phyloP scores from a whole-genome alignment of 2,888 invertebrate genomes.

The Caenorhabditis zanzibari region DNA sequence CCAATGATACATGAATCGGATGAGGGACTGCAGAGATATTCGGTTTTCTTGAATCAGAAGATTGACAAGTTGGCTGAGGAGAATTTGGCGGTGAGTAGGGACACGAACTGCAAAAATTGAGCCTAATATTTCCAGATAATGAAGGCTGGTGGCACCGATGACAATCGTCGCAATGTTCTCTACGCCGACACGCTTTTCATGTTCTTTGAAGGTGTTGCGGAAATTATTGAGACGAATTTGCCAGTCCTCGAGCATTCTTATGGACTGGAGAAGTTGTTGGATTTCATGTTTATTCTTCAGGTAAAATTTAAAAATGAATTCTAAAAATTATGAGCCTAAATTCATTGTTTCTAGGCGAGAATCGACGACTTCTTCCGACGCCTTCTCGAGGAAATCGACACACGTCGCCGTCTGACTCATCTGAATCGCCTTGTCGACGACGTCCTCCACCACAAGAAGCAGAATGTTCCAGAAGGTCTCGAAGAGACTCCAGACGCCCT shows the following conservation, averaged over 20 bases:
- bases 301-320: constrained; percentile 70
- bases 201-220: constrained; percentile 89
- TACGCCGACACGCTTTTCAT: constrained; percentile 92
- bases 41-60: constrained; percentile 87
- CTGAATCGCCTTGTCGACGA: constrained; percentile 44
- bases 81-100: constrained; percentile 70
- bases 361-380: constrained; percentile 71
- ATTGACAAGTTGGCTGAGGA: constrained; percentile 85
- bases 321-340: too few species aligned
- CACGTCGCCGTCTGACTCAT: constrained; percentile 44
- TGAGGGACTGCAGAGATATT: constrained; percentile 92
- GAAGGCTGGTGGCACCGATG: constrained; percentile 84
- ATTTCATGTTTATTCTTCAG: constrained; percentile 89
- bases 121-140: constrained; percentile 73
- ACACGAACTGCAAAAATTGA: not conserved
- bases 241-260: constrained; percentile 93
- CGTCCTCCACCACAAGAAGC: constrained; percentile 22
- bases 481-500: constrained; percentile 87
- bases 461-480: not conserved
- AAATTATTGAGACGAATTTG: constrained; percentile 91
- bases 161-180: constrained; percentile 89
- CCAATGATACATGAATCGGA: constrained; percentile 94
- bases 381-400: constrained; percentile 70
- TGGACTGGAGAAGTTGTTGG: constrained; percentile 89
- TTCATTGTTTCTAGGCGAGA: constrained; percentile 43